Percentiles rank a stretch among this genome's conserved stretches.
phyloP scores from a whole-genome alignment of 2,113 vertebrate genomes.

The Trichomycterus rosablanca region DNA sequence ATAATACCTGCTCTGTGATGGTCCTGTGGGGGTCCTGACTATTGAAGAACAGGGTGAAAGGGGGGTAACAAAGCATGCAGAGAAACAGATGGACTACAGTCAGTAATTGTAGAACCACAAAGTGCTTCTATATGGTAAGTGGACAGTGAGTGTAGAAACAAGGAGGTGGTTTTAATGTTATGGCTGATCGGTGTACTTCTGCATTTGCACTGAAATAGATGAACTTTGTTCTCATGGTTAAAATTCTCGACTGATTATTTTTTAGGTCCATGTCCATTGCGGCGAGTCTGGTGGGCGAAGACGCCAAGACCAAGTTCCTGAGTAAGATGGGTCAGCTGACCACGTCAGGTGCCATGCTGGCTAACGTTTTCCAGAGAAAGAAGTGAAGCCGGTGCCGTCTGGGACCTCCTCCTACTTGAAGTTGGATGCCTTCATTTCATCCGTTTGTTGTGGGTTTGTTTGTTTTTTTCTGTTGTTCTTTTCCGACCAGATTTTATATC shows the following conservation, averaged over 20 bases:
- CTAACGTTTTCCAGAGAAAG: constrained; percentile 98
- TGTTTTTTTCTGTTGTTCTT: constrained; percentile 61
- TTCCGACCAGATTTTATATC: constrained; percentile 67
- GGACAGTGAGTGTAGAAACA: too few species aligned
- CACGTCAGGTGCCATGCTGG: constrained; percentile 96
- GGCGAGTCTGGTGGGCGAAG: constrained; percentile 94
- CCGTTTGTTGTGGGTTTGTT: constrained; percentile 64
- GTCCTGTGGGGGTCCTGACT: too few species aligned
- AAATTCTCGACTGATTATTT: neutral
- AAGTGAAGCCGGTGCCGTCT: constrained; percentile 68
- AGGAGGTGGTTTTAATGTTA: too few species aligned
- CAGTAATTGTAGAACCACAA: too few species aligned
- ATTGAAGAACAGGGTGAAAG: too few species aligned
- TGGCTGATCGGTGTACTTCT: too few species aligned
- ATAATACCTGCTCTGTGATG: too few species aligned
- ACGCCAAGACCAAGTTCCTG: constrained; percentile 98
- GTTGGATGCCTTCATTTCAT: constrained; percentile 80
- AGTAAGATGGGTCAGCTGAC: constrained; percentile 99
- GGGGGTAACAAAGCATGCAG: too few species aligned
- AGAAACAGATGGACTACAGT: too few species aligned
- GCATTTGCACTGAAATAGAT: too few species aligned
- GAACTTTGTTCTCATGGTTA: neutral
- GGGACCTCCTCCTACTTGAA: constrained; percentile 90
- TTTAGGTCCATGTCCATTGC: constrained; percentile 91
- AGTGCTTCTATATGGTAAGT: too few species aligned